These are phyloP conservation scores for Vesta saturnalis DNA, from an alignment of 2,888 invertebrate genomes.

Conservation along the genomic window DNA sequence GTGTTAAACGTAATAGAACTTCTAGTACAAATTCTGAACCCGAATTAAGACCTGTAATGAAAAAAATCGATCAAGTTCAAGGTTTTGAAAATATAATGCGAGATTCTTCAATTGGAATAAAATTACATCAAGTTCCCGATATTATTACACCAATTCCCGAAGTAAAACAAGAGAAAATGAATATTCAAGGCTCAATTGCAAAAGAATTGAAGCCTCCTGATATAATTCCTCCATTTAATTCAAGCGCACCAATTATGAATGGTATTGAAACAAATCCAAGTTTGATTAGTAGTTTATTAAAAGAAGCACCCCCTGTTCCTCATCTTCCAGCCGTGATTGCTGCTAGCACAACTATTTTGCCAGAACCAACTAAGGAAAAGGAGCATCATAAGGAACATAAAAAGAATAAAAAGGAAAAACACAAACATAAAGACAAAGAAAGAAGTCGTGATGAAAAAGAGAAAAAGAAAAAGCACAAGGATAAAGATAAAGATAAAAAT, in stretches of 20 bases:
- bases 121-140: conserved; percentile 54
- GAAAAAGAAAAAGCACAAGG: conserved; percentile 81
- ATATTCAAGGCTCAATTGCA: conserved; percentile 41
- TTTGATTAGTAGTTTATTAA: conserved; percentile 74
- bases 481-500: conserved; percentile 66
- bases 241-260: conserved; percentile 62
- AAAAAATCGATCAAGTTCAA: conserved; percentile 70
- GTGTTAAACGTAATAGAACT: conserved; percentile 56
- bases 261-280: conserved; percentile 79
- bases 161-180: conserved; percentile 39
- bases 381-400: conserved; percentile 59
- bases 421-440: conserved; percentile 78
- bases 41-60: conserved; percentile 70
- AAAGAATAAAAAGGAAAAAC: conserved; percentile 82
- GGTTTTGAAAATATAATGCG: conserved; percentile 70
- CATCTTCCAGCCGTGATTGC: conserved; percentile 45
- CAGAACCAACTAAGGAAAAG: conserved; percentile 54
- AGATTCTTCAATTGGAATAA: conserved; percentile 63
- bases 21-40: conserved; percentile 67
- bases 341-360: conserved; percentile 56
- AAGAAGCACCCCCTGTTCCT: conserved; percentile 63
- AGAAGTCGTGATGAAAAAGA: conserved; percentile 71
- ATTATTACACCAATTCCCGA: conserved; percentile 53
- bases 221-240: conserved; percentile 59
- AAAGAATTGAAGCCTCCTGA: conserved; percentile 64